A percentile compares a stretch with the other conserved stretches of the same genome.
Evolutionary conservation across 2,797 vertebrate species (phyloP).

Genomic region (Brotogeris chrysoptera): DNA sequence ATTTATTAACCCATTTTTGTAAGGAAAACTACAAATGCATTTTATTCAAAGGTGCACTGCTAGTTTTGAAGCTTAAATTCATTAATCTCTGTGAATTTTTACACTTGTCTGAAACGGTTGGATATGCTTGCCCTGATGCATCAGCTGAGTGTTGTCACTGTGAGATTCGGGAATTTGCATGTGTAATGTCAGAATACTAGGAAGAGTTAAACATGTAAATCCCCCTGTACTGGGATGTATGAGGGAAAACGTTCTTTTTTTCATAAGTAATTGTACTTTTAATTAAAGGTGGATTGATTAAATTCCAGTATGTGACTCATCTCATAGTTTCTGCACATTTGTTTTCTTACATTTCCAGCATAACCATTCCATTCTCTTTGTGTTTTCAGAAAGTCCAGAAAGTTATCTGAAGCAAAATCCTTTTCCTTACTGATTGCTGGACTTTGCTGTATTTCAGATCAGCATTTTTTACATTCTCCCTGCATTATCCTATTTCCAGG

Average conservation of each 20-base stretch:
- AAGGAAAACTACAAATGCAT: not conserved
- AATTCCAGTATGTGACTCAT: not conserved
- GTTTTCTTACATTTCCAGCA: not conserved
- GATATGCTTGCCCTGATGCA: conserved; percentile 1
- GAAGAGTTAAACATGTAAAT: not conserved
- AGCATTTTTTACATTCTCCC: not conserved
- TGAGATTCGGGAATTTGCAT: not conserved
- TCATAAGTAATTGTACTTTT: not conserved
- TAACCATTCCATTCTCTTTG: not conserved
- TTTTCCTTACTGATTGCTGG: not conserved
- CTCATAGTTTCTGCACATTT: not conserved
- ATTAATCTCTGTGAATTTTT: conserved; percentile 37
- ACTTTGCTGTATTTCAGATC: not conserved
- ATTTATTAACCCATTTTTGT: not conserved
- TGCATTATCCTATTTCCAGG: not conserved
- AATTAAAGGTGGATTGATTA: not conserved
- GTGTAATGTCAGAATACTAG: not conserved
- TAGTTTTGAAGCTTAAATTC: conserved; percentile 22
- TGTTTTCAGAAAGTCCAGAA: not conserved
- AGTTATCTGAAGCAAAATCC: not conserved
- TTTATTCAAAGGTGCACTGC: not conserved
- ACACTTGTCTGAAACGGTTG: conserved; percentile 8
- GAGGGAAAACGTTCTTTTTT: not conserved
- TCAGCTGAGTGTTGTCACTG: not conserved
- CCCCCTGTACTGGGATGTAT: not conserved